Evolutionary conservation across 53 echinoderm and acorn worm genomes (phyloP).

Genomic region (Arbacia lixula): DNA sequence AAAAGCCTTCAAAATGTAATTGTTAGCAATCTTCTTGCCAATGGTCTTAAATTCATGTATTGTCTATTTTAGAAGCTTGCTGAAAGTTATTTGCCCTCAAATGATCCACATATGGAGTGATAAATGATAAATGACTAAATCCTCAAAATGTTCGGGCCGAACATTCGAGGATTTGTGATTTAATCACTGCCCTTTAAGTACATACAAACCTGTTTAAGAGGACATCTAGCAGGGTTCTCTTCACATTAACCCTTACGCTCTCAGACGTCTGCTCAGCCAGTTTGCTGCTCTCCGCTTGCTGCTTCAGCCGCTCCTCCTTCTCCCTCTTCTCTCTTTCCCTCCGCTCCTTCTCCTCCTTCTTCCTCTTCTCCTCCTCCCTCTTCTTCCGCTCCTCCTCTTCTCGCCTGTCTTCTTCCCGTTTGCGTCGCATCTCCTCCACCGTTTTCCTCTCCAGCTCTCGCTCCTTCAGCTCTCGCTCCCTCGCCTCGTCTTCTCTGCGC

Average conservation of each 20-base stretch:
- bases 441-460: conserved; percentile 21
- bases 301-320: conserved; percentile 10
- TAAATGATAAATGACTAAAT: too few relatives aligned
- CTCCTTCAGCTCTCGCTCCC: neutral
- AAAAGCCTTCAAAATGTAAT: too few relatives aligned
- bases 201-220: conserved; percentile 70
- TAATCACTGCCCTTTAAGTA: too few relatives aligned
- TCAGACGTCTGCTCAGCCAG: conserved; percentile 73
- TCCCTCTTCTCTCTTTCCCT: conserved; percentile 40
- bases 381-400: conserved; percentile 26
- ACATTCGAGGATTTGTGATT: too few relatives aligned
- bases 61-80: too few relatives aligned
- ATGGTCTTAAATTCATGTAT: too few relatives aligned
- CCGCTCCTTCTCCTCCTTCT: conserved; percentile 27
- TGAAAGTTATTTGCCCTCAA: too few relatives aligned
- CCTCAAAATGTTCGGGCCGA: too few relatives aligned
- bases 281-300: conserved; percentile 45
- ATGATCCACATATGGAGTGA: too few relatives aligned
- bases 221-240: conserved; percentile 70
- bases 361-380: conserved; percentile 23
- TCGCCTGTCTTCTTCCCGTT: conserved; percentile 31
- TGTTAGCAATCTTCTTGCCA: too few relatives aligned
- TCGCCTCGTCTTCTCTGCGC: conserved; percentile 29
- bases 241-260: conserved; percentile 74
- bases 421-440: conserved; percentile 20